phyloP scores from a whole-genome alignment of 2,888 invertebrate genomes.

The Penaeus monodon region DNA sequence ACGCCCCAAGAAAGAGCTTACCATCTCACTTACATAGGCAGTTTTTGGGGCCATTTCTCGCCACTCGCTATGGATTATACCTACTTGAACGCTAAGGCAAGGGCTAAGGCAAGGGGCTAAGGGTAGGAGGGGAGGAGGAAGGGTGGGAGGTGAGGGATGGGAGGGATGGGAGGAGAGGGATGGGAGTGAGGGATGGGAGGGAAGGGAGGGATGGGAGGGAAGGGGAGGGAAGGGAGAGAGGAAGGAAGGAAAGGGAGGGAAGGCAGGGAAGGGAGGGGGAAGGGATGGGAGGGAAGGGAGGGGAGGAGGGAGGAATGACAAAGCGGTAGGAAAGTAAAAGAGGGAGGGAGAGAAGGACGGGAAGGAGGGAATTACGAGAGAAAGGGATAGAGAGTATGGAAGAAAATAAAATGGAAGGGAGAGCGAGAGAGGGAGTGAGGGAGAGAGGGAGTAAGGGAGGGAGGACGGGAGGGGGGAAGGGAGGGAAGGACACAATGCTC shows the following conservation, averaged over 20 bases:
- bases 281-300: neutral
- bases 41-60: no score
- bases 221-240: no score
- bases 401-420: no score
- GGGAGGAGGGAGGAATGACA: neutral
- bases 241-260: neutral
- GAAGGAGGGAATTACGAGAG: no score
- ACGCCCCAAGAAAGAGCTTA: no score
- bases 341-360: neutral
- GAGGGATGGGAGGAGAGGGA: no score
- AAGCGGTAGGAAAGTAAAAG: neutral
- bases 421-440: neutral
- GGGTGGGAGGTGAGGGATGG: neutral
- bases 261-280: neutral
- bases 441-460: neutral
- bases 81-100: neutral
- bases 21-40: no score
- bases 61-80: no score
- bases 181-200: no score
- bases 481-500: no score
- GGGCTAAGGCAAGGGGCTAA: neutral
- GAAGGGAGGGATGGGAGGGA: no score
- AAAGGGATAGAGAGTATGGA: no score
- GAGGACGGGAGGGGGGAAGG: neutral
- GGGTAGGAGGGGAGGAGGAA: neutral